Percentiles rank a stretch among this genome's conserved stretches.
phyloP scores from a whole-genome alignment of 2,888 invertebrate genomes.

The Julus scanicus region DNA sequence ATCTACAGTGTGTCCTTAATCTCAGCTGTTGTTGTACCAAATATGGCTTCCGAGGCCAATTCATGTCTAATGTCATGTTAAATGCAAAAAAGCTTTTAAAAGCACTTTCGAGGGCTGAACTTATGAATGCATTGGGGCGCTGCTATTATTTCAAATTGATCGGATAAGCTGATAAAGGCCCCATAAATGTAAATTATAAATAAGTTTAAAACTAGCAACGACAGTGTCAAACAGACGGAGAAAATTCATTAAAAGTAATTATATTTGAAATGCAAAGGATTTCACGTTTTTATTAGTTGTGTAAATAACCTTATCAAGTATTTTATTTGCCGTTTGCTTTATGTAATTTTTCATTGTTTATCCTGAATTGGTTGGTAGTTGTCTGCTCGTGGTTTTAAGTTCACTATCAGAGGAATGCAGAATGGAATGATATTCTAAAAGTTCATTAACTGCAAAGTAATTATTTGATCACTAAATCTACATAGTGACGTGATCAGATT shows the following conservation, averaged over 20 bases:
- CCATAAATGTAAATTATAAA: slow-evolving; percentile 8
- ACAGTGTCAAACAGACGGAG: background rate
- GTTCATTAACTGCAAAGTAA: no score
- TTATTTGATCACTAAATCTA: no score
- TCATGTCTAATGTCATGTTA: background rate
- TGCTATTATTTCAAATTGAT: background rate
- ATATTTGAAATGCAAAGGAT: background rate
- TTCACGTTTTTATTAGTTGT: background rate
- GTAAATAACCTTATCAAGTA: background rate
- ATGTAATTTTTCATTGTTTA: background rate
- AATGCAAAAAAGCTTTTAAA: background rate
- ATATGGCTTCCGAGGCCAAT: background rate
- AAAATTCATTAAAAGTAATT: slow-evolving; percentile 44
- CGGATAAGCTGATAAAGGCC: background rate
- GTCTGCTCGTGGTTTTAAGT: no score
- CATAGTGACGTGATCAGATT: no score
- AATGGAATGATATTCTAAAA: no score
- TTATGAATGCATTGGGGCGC: background rate
- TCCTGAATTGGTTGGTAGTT: background rate
- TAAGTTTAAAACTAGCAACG: background rate
- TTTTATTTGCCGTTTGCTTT: background rate
- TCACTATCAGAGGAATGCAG: no score
- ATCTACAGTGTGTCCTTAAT: slow-evolving; percentile 25
- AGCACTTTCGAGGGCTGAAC: background rate
- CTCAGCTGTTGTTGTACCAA: slow-evolving; percentile 8